Conservation (phyloP, 2,888 invertebrate genomes). For the Scaptomyza cyrtandrae region DNA sequence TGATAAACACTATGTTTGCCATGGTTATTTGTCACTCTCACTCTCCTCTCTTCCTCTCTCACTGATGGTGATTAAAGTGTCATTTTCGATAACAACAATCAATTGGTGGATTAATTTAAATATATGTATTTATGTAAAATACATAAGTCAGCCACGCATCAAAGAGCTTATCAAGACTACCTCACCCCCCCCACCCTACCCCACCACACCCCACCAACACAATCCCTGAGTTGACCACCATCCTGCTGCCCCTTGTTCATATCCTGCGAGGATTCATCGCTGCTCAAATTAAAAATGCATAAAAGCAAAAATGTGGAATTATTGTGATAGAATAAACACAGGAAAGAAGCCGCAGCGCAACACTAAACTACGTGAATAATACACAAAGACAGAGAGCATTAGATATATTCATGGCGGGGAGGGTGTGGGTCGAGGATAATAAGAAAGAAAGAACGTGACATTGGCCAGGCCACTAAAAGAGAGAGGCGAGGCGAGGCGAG, state of each 20-base stretch:
- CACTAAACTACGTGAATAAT: conserved; percentile 51
- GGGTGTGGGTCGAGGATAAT: conserved; percentile 2
- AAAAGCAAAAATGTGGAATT: conserved; percentile 79
- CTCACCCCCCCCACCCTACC: neutral
- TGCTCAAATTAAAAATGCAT: conserved; percentile 79
- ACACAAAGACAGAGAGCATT: conserved; percentile 16
- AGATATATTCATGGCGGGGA: too few relatives aligned
- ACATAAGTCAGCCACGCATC: conserved; percentile 1
- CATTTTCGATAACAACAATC: conserved; percentile 1
- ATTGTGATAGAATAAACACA: conserved; percentile 80
- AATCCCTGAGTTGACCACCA: too few relatives aligned
- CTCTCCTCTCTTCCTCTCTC: neutral
- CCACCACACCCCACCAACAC: too few relatives aligned
- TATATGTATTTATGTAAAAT: neutral
- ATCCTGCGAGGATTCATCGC: conserved; percentile 37
- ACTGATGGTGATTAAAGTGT: neutral
- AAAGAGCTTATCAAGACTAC: neutral
- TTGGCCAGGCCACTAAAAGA: conserved; percentile 55
- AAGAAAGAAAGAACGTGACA: conserved; percentile 68
- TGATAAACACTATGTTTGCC: too few relatives aligned
- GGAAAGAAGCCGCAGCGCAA: conserved; percentile 64
- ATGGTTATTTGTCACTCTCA: too few relatives aligned
- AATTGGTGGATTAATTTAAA: conserved; percentile 9
- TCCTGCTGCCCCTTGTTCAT: too few relatives aligned
- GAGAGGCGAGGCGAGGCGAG: conserved; percentile 9